Base-by-base conservation (phyloP, 2,888 invertebrate genomes). In the Galerucella calmariensis region DNA sequence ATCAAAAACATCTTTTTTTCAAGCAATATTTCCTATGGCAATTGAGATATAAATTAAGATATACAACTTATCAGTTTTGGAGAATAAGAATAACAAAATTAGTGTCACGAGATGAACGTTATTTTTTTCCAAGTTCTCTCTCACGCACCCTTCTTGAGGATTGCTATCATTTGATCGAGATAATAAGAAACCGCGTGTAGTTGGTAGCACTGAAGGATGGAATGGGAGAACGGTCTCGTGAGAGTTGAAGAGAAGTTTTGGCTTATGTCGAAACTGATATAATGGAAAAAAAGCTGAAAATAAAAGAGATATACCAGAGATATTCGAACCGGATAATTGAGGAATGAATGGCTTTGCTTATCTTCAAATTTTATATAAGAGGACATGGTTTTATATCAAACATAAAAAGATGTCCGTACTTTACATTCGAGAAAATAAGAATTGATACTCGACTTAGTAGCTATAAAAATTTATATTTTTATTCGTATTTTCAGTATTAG, bases 161-260 rank as follows among this genome's bases (percentile, higher is more conserved):
- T 65, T 20, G 65, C n/a, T 65, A 65, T 65, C 62, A 62, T 41
- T 35, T 14, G 35, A 62, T 62, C n/a, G n/a, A 41, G 62, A 67
- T 67, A 67, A 67, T 27, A 65, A 46, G 65, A 65, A 65, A 48
- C 48, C 24, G 65, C 65, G 16, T 65, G 65, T 48, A 67, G 20
- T 53, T 67, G 27, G 51, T 14, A 24, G 51, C 2, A 20, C 66
- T 67, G 5, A 48, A 65, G 65, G 51, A 67, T 35, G 6, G 51
- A 24, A 67, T 9, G 8, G 24, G 27, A 51, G 51, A 67, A 27
- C 24, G 20, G 48, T 27, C 66, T 48, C 66, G 8, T 12, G 51
- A 27, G 66, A 14, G 51, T 27, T 27, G 27, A 53, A 20, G 53
- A 67, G 65, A 46, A 65, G 27, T 66, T 48, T 51, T 51, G 51